Percentiles rank a stretch among this genome's conserved stretches.
These are phyloP conservation scores for Podarcis muralis DNA, from an alignment of 2,113 vertebrate species.

Conservation along the genomic window DNA sequence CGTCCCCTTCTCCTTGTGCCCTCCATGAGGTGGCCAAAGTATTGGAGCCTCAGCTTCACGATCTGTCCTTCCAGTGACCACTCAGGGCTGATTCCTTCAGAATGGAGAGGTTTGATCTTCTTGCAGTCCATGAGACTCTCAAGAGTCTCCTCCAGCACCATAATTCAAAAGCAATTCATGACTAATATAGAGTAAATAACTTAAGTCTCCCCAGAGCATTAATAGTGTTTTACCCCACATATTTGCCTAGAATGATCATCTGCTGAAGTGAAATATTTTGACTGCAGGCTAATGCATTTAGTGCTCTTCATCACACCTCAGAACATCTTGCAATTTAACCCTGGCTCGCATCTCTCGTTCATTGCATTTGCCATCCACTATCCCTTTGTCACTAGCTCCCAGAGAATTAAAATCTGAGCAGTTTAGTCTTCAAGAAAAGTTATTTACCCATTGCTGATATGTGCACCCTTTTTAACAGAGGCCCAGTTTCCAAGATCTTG, in stretches of 20 bases:
- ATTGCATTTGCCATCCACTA: neutral
- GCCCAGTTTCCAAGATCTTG: too few species aligned
- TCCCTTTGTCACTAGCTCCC: neutral
- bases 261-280: neutral
- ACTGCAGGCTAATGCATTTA: neutral
- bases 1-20: too few species aligned
- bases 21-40: too few species aligned
- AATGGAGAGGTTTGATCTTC: too few species aligned
- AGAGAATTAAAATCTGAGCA: neutral
- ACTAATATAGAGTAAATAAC: neutral
- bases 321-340: neutral
- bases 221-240: neutral
- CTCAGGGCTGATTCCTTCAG: too few species aligned
- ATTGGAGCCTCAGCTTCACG: too few species aligned
- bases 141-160: too few species aligned
- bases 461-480: too few species aligned
- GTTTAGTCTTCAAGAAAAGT: too few species aligned
- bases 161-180: neutral
- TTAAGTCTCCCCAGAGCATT: slow-evolving; percentile 2
- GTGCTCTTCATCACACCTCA: neutral
- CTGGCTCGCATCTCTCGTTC: neutral
- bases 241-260: slow-evolving; percentile 13
- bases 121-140: too few species aligned
- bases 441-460: too few species aligned
- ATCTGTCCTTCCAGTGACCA: too few species aligned